A percentile compares a stretch with the other conserved stretches of the same genome.
Evolutionary conservation across 2,797 vertebrate species (phyloP).

Genomic region (Microctenopoma lineatum): DNA sequence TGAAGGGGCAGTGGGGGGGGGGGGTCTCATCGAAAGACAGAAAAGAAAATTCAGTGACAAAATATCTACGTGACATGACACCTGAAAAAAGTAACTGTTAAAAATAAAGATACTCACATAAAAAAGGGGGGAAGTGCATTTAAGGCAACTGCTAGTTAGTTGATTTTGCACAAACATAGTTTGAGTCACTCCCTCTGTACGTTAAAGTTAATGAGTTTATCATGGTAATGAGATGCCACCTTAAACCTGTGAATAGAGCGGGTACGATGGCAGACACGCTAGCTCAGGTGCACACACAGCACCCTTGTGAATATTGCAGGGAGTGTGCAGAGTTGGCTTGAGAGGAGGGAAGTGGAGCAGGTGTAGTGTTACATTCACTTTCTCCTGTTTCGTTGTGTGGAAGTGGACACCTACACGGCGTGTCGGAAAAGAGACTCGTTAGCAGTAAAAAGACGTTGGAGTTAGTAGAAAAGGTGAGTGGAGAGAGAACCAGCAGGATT

Average conservation of each 20-base stretch:
- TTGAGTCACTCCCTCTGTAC: conserved; percentile 50
- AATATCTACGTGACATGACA: conserved; percentile 50
- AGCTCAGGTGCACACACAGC: conserved; percentile 43
- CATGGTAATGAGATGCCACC: conserved; percentile 48
- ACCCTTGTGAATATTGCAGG: conserved; percentile 77
- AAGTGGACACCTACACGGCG: conserved; percentile 9
- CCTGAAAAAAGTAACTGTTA: conserved; percentile 41
- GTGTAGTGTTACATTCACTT: conserved; percentile 65
- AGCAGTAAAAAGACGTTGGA: conserved; percentile 58
- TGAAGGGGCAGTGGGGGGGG: conserved; percentile 61
- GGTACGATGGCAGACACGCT: conserved; percentile 35
- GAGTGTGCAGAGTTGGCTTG: conserved; percentile 30
- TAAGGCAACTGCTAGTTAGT: conserved; percentile 77
- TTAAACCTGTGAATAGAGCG: conserved; percentile 41
- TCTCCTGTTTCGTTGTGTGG: conserved; percentile 63
- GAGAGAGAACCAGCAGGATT: conserved; percentile 32
- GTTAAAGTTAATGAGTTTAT: conserved; percentile 34
- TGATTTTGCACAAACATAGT: conserved; percentile 72
- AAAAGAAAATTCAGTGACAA: conserved; percentile 63
- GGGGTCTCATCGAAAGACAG: conserved; percentile 69
- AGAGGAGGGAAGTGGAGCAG: conserved; percentile 33
- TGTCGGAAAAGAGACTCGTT: conserved; percentile 42
- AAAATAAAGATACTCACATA: conserved; percentile 39
- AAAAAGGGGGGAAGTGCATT: conserved; percentile 58
- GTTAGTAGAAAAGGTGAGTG: conserved; percentile 54